Conservation (phyloP, 2,113 vertebrate species). For the Trematocara marginatum region DNA sequence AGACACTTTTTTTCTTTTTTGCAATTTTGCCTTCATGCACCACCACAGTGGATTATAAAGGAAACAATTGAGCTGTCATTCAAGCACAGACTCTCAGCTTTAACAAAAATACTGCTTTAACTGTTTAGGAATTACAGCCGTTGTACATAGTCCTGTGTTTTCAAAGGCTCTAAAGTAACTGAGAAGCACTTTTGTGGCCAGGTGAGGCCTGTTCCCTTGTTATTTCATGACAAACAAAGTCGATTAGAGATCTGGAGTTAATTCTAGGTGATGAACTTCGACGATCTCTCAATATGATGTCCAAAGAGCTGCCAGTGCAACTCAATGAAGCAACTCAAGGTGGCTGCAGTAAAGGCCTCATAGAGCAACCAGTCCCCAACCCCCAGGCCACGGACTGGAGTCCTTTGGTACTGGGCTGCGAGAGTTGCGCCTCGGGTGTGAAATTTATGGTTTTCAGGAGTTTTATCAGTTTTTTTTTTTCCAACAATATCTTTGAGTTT, state of each 20-base stretch:
- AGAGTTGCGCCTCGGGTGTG: not conserved
- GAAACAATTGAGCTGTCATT: not conserved
- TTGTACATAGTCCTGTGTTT: not conserved
- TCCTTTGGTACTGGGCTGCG: accelerated
- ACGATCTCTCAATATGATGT: not conserved
- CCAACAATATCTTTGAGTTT: too few relatives aligned
- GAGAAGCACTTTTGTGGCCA: not conserved
- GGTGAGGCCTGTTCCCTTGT: not conserved
- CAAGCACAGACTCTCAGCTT: accelerated
- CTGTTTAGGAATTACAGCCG: not conserved
- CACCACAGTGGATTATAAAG: not conserved
- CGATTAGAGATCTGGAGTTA: not conserved
- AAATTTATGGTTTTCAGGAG: not conserved
- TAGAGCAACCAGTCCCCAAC: accelerated
- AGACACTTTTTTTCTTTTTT: not conserved
- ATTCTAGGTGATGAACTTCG: not conserved
- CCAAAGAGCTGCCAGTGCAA: not conserved
- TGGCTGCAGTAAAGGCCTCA: not conserved
- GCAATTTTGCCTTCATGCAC: not conserved
- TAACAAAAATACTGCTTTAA: not conserved
- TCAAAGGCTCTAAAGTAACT: not conserved
- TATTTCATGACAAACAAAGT: not conserved
- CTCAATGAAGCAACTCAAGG: not conserved
- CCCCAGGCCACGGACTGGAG: not conserved
- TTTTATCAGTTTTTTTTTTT: not conserved